Evolutionary conservation across 23 tunicate species (phyloP), one percentile per base, ranked within the genome.

Genomic region (Pegea sp.): DNA sequence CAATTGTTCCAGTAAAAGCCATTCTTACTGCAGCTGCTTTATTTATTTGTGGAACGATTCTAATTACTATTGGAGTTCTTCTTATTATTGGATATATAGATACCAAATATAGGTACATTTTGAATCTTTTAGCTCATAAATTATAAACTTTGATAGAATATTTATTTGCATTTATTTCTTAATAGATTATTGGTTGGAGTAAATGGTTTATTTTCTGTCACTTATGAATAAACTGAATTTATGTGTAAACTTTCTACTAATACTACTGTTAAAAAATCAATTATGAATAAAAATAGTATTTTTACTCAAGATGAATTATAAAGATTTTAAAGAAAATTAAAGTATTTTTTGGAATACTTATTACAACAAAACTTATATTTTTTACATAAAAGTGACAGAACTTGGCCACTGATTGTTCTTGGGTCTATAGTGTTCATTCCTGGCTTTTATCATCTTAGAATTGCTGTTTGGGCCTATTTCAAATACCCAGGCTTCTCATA

Each of bases 331-430:
- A n/a, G n/a, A n/a, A n/a, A n/a, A n/a, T n/a, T n/a, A n/a, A n/a
- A n/a, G n/a, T n/a, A n/a, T n/a, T n/a, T n/a, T n/a, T n/a, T n/a
- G n/a, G n/a, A n/a, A n/a, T n/a, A n/a, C n/a, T n/a, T n/a, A n/a
- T n/a, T n/a, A n/a, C n/a, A n/a, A 19, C 48, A 42, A 42, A n/a
- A 42, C 24, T 51, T 19, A 20, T 18, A 20, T 22, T 0, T 13
- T 18, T 51, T 51, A n/a, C n/a, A n/a, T n/a, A n/a, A n/a, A n/a
- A 68, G 80, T 54, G 95, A 84, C 48, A 68, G 95, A 3, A 84
- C 95, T 22, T 84, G 95, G 95, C 95, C 95, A 7, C 84, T 84
- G 31, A 31, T 84, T 22, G 57, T 70, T 57, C 70, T 84, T 28
- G 95, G 95, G 34, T 24, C 68, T 25, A 52, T 84, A 5, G 73